Conservation (phyloP, 2,113 vertebrate genomes). For the Erinaceus europaeus region DNA sequence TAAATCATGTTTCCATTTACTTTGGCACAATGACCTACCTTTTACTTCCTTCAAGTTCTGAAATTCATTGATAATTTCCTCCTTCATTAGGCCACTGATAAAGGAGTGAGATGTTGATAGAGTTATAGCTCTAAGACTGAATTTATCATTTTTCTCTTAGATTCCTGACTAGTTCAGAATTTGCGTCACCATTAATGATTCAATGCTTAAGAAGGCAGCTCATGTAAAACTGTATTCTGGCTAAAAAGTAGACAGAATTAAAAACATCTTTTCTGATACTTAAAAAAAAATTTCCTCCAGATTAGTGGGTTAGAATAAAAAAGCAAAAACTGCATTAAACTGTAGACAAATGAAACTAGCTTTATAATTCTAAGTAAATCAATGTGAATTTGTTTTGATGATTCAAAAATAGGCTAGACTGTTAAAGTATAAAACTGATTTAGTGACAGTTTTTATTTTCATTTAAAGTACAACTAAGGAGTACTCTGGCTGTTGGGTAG, state of each 20-base stretch:
- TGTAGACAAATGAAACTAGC: neutral
- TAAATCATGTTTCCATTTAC: neutral
- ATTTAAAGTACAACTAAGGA: neutral
- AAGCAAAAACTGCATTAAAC: neutral
- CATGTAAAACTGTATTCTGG: neutral
- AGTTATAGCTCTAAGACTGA: neutral
- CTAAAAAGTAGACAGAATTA: neutral
- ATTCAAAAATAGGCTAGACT: neutral
- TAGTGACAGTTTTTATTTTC: neutral
- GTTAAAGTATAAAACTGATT: neutral
- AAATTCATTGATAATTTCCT: neutral
- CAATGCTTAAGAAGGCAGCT: neutral
- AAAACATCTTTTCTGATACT: neutral
- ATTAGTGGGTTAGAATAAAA: neutral
- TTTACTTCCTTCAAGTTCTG: neutral
- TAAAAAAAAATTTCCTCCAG: neutral
- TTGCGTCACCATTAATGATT: neutral
- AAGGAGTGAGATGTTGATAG: neutral
- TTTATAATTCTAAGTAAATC: neutral
- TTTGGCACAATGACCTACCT: neutral
- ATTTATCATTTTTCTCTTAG: neutral
- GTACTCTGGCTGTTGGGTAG: too few species aligned
- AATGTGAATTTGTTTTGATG: neutral
- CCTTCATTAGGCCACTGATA: neutral
- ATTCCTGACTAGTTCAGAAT: neutral